Base-by-base conservation (phyloP, 2,888 invertebrate species). In the Gisinianus flammeolus region DNA sequence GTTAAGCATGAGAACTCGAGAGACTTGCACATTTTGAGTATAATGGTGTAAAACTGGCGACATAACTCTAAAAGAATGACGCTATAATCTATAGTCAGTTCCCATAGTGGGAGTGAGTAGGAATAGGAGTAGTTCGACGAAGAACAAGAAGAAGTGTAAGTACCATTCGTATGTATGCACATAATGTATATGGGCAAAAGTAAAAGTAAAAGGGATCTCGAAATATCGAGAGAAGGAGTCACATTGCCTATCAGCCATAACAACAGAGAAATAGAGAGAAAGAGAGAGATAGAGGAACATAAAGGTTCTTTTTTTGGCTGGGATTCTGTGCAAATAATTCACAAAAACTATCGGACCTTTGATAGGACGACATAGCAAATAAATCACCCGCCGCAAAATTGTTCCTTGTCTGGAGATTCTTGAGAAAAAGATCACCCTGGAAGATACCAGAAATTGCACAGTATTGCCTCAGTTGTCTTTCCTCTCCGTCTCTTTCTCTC, bases 321-420 rank as follows among this genome's bases (percentile, higher is more conserved):
- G 62, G 67, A 73, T 52, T 73, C 80, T 76, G 77, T 77, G 78
- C 76, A 80, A 80, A 81, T 81, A 81, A 81, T 80, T 81, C 81
- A 81, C 79, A 81, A 81, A 80, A 79, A 80, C 79, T 80, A 81
- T 81, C 81, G 81, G 79, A 80, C 79, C 80, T 81, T 81, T 80
- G 81, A 81, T 80, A 81, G 80, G 81, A 80, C 79, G 81, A 81
- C 81, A 81, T 80, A 78, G 80, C 76, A 80, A 80, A 81, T 81
- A 81, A 81, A 81, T 81, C 81, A 81, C 80, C 67, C 66, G 76
- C 81, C 81, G 79, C 81, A 80, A 81, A 81, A 81, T 81, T 81
- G 80, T 81, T 80, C 79, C 66, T 35, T 62, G 30, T 44, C 71
- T 71, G 22, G 31, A 44, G 68, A 68, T 68, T 68, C 35, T 68